A percentile compares a stretch with the other conserved stretches of the same genome.
These are phyloP conservation scores for Lytechinus pictus DNA, from an alignment of 35 echinoderm and acorn worm species.

Conservation along the genomic window DNA sequence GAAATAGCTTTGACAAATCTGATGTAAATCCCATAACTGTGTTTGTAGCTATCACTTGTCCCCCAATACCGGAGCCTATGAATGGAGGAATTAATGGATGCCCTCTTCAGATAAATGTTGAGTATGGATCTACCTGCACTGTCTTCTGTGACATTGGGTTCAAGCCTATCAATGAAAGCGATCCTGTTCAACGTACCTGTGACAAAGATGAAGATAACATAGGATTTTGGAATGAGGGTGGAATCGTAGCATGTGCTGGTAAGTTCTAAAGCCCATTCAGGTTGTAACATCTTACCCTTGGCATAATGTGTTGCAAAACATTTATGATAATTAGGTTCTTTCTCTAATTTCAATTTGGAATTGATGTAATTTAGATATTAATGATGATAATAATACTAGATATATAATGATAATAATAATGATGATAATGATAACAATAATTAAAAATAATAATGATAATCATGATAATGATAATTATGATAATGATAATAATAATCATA, in stretches of 20 bases:
- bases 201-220: background rate
- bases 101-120: background rate
- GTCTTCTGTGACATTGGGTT: background rate
- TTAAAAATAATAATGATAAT: no score
- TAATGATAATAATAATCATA: no score
- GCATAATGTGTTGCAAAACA: no score
- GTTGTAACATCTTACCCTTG: no score
- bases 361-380: no score
- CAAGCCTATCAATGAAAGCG: background rate
- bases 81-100: slow-evolving; percentile 14
- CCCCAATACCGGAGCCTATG: background rate
- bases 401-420: no score
- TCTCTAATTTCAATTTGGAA: no score
- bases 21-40: background rate
- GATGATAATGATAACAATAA: no score
- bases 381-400: no score
- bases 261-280: background rate
- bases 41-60: background rate
- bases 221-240: background rate
- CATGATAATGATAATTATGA: no score
- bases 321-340: no score
- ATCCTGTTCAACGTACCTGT: background rate
- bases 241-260: background rate
- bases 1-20: no score
- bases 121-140: background rate